These are phyloP conservation scores for Urocolius indicus DNA, from an alignment of 2,113 vertebrate species.

Conservation along the genomic window DNA sequence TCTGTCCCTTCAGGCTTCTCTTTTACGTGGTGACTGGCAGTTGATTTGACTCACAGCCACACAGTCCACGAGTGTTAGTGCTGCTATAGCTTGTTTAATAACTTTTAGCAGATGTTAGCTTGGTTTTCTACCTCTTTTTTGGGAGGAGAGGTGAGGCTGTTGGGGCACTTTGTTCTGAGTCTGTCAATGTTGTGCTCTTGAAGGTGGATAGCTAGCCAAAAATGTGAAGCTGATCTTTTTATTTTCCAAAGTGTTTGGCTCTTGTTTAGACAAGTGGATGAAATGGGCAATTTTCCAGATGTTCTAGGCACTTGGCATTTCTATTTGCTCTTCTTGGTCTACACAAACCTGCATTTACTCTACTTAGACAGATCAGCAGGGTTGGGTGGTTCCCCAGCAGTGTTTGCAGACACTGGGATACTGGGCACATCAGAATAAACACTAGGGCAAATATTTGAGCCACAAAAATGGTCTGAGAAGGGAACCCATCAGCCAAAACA, in stretches of 20 bases:
- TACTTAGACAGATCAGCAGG: background rate
- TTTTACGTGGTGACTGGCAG: background rate
- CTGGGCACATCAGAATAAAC: background rate
- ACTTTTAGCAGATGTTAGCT: background rate
- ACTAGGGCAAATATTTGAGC: background rate
- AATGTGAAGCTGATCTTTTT: background rate
- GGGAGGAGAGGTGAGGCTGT: background rate
- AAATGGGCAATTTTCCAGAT: constrained; percentile 32
- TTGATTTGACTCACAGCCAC: background rate
- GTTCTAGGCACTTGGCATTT: constrained; percentile 15
- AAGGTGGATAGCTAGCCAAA: background rate
- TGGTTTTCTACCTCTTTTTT: background rate
- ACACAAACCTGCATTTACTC: background rate
- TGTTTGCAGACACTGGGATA: background rate
- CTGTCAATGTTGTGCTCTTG: background rate
- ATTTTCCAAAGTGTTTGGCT: background rate
- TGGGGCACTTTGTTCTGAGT: background rate
- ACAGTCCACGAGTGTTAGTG: background rate
- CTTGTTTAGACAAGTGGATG: background rate
- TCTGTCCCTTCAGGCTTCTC: background rate
- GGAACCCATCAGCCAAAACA: background rate
- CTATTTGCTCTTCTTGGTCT: background rate
- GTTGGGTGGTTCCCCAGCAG: background rate
- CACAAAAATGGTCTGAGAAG: background rate
- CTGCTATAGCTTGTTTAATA: background rate